These are phyloP conservation scores for Brachyptera putata DNA, from an alignment of 2,888 invertebrate species.

Conservation along the genomic window DNA sequence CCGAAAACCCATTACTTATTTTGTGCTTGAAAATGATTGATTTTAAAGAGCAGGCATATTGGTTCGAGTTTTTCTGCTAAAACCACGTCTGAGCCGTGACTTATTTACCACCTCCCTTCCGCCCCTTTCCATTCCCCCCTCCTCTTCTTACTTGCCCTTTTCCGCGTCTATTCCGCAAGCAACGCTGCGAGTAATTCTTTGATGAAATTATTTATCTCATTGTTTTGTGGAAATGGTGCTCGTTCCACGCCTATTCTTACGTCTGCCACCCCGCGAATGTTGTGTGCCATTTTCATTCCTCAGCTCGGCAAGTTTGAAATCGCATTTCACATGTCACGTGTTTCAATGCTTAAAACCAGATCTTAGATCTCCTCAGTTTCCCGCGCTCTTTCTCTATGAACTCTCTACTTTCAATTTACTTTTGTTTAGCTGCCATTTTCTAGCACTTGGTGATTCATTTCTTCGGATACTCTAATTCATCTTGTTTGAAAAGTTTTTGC, in stretches of 20 bases:
- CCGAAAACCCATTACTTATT: too few species aligned
- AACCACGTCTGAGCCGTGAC: too few species aligned
- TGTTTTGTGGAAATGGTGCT: background rate
- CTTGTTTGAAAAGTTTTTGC: background rate
- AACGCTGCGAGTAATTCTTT: background rate
- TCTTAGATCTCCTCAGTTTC: background rate
- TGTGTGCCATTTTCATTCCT: background rate
- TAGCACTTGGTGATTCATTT: conserved; percentile 7
- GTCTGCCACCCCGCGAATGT: background rate
- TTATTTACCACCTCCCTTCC: too few species aligned
- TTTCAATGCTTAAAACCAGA: background rate
- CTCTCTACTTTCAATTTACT: conserved; percentile 11
- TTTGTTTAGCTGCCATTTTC: conserved; percentile 14
- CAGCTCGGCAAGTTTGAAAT: background rate
- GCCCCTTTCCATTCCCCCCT: too few species aligned
- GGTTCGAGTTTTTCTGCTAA: too few species aligned
- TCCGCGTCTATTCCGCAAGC: background rate
- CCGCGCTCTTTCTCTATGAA: background rate
- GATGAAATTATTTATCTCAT: conserved; percentile 6
- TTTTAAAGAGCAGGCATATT: too few species aligned
- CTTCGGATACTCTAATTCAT: conserved; percentile 11
- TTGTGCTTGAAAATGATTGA: too few species aligned
- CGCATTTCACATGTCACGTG: background rate
- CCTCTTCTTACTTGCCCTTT: too few species aligned
- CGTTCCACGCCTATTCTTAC: background rate